phyloP scores from a whole-genome alignment of 2,888 invertebrate species.

The Drosophila sordidapex region DNA sequence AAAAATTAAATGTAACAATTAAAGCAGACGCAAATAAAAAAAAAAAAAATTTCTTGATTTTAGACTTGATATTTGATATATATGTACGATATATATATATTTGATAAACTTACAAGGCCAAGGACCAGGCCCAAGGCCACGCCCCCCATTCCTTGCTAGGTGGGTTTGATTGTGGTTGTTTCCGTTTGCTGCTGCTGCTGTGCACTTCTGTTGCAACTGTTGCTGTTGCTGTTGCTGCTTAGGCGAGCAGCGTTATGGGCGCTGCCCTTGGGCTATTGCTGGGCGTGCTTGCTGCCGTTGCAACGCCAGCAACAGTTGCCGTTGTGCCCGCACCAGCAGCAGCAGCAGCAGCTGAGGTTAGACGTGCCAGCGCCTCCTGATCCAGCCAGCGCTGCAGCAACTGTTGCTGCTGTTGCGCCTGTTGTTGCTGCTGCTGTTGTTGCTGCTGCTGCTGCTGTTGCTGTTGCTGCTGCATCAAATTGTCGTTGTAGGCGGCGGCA shows the following conservation, averaged over 20 bases:
- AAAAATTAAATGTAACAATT: constrained; percentile 44
- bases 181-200: constrained; percentile 2
- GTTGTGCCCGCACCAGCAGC: constrained; percentile 38
- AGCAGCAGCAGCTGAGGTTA: constrained; percentile 38
- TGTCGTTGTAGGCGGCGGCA: constrained; percentile 86
- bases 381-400: constrained; percentile 85
- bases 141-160: constrained; percentile 49
- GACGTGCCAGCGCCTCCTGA: constrained; percentile 83
- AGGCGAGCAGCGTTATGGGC: constrained; percentile 68
- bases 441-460: constrained; percentile 62
- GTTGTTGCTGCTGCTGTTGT: constrained; percentile 38
- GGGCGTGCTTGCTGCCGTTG: constrained; percentile 43
- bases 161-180: constrained; percentile 37
- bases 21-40: constrained; percentile 38
- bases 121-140: constrained; percentile 54
- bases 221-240: constrained; percentile 22
- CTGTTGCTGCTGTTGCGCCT: constrained; percentile 53
- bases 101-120: constrained; percentile 53
- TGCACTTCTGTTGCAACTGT: constrained; percentile 17
- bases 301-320: constrained; percentile 12
- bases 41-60: constrained; percentile 8
- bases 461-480: constrained; percentile 78
- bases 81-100: constrained; percentile 4
- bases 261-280: constrained; percentile 38
- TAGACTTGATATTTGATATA: constrained; percentile 4